Evolutionary conservation across 2,888 invertebrate species (phyloP).

Genomic region (Drosophila demipolita): DNA sequence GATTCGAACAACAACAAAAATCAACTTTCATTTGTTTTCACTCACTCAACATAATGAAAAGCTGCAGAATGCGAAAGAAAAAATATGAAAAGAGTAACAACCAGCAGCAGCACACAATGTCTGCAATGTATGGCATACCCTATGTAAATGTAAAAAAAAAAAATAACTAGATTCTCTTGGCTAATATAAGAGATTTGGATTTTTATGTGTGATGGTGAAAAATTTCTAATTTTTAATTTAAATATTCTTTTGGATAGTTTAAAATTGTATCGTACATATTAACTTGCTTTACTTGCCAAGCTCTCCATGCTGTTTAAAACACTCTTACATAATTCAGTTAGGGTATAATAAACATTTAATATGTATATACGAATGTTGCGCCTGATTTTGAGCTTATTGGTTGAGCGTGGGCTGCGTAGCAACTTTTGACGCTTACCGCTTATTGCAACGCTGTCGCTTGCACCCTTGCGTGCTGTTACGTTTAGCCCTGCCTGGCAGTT

Average conservation of each 20-base stretch:
- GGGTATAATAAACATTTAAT: constrained; percentile 52
- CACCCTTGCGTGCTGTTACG: constrained; percentile 16
- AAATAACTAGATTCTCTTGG: background rate
- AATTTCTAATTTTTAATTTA: background rate
- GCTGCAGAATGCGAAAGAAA: constrained; percentile 25
- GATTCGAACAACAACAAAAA: constrained; percentile 23
- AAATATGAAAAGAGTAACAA: constrained; percentile 7
- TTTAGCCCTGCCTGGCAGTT: constrained; percentile 10
- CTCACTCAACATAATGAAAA: constrained; percentile 78
- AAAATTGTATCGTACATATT: background rate
- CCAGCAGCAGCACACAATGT: constrained; percentile 12
- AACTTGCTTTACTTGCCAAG: background rate
- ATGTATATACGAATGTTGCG: constrained; percentile 43
- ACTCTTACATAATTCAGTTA: constrained; percentile 6
- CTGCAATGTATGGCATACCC: constrained; percentile 14
- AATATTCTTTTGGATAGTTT: background rate
- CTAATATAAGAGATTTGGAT: background rate
- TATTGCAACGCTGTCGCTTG: constrained; percentile 13
- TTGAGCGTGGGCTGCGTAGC: constrained; percentile 62
- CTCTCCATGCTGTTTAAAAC: background rate
- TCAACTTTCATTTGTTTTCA: constrained; percentile 75
- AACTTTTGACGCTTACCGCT: constrained; percentile 59
- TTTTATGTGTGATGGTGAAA: background rate
- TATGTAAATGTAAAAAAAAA: background rate
- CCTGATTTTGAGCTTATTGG: constrained; percentile 36